Base-by-base conservation (phyloP, 2,797 vertebrate genomes). In the Microchirus variegatus region DNA sequence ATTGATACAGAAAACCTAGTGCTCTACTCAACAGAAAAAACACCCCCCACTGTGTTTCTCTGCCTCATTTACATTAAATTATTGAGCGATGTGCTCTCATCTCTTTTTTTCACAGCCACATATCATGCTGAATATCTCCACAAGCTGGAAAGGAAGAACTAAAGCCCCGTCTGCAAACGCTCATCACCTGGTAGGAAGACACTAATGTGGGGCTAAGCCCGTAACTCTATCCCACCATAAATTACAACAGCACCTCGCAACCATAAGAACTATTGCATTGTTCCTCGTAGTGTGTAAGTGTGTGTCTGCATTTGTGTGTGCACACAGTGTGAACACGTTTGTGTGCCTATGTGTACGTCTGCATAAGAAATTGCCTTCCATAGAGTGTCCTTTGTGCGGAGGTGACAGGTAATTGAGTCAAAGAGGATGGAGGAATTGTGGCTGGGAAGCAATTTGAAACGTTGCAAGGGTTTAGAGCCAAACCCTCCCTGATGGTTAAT, bases 361-460 rank as follows among this genome's bases (percentile, higher is more conserved):
- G 74, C 72, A 81, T 81, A 75, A 68, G 64, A 77, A 53, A 80
- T 12, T 19, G 59, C 53, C 53, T 70, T 81, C 64, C 45, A 75
- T 83, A 76, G 67, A 74, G 77, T 78, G 55, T 70, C 73, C 71
- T 87, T 87, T 90, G 81, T 90, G 38, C 9, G 2, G 69, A 76
- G 82, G 83, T 86, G 83, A 82, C 85, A 86, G 85, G 83, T 90
- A 88, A 88, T 85, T 80, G 85, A 90, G 84, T 85, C 66, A 77
- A 77, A 71, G 75, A 89, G 84, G 83, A 86, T 82, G 65, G 74
- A 81, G 77, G 85, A 82, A 79, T 88, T 85, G 80, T 83, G 78
- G 88, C 45, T 63, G 78, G 74, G 80, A 81, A 84, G 82, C 84
- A 85, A 81, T 84, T 84, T 86, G 84, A 89, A 90, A 87, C 68